Evolutionary conservation across 2,113 vertebrate species (phyloP), one percentile per base, ranked within the genome.

Genomic region (Neodon shergylaensis): DNA sequence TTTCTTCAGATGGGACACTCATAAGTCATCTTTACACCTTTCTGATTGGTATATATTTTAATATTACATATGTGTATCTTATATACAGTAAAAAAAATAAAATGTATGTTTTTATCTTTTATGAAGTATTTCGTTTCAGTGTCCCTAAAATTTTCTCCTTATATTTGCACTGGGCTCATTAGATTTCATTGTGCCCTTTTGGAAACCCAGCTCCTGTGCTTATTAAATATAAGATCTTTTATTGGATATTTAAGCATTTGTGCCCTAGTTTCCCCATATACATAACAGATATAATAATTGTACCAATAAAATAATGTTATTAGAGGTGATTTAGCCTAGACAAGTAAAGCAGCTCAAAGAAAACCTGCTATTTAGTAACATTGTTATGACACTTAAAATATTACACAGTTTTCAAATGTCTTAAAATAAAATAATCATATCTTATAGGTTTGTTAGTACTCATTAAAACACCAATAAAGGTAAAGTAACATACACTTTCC

Each of bases 111-210:
- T 90, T 78, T 47, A 58, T 66, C 24, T 47, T 77, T 88, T 92
- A 76, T 84, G 42, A 84, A 84, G 1, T 33, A 44, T 10, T 76
- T 95, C 19, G 72, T 92, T 88, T 90, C 44, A 63, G 2, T 44
- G 68, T 95, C 82, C 8, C 42, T 88, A 79, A 92, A 93, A 88
- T 24, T 79, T 66, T 26, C 10, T 90, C 39, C 47, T 94, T 90
- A 33, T 11, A 70, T 5, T 78, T 92, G 1, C 16, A 88, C 79
- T 24, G 44, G 68, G 28, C 39, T 87, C 83, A 47, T 21, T 92
- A 1, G 91, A 73, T 44, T 70, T 92, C 58, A 89, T 16, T 63
- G 13, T 63, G 3, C 22, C 39, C 58, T 39, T 52, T 85, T 19
- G 44, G 49, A 94, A 86, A 66, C 7, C 70, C 65, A n/a, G 1